A percentile compares a stretch with the other conserved stretches of the same genome.
Conservation (phyloP, 2,113 vertebrate species). For the Microtus pennsylvanicus region DNA sequence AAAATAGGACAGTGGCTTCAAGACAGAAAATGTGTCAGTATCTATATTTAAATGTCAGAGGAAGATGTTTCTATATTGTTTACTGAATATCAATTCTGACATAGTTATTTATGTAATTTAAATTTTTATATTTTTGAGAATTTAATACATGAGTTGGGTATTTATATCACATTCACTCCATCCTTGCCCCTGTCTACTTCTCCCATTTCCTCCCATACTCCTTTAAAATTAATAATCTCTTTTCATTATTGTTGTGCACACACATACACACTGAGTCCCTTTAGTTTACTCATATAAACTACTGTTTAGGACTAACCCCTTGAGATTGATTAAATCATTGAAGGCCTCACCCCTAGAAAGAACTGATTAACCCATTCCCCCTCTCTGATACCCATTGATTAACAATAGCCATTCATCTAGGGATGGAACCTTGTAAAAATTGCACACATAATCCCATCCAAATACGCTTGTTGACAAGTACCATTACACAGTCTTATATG, state of each 20-base stretch:
- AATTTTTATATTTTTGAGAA: not conserved
- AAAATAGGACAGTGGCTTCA: not conserved
- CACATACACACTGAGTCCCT: not conserved
- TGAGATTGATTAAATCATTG: not conserved
- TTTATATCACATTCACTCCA: not conserved
- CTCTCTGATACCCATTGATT: not conserved
- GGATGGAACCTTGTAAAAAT: not conserved
- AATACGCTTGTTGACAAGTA: not conserved
- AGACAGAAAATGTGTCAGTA: not conserved
- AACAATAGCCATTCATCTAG: no score
- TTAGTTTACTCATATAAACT: not conserved
- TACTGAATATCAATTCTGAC: not conserved
- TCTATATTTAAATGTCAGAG: not conserved
- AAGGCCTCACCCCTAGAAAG: not conserved
- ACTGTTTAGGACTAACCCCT: not conserved
- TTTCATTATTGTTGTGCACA: not conserved
- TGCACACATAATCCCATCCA: not conserved
- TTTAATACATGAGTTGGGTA: not conserved
- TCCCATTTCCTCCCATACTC: not conserved
- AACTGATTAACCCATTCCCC: not conserved
- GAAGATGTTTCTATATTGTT: slow-evolving; percentile 4
- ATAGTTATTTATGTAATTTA: not conserved
- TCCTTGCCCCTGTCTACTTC: not conserved
- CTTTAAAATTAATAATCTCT: not conserved
- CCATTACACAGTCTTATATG: not conserved